Conservation (phyloP, 2,888 invertebrate genomes). For the Aspidiotus rigidus region DNA sequence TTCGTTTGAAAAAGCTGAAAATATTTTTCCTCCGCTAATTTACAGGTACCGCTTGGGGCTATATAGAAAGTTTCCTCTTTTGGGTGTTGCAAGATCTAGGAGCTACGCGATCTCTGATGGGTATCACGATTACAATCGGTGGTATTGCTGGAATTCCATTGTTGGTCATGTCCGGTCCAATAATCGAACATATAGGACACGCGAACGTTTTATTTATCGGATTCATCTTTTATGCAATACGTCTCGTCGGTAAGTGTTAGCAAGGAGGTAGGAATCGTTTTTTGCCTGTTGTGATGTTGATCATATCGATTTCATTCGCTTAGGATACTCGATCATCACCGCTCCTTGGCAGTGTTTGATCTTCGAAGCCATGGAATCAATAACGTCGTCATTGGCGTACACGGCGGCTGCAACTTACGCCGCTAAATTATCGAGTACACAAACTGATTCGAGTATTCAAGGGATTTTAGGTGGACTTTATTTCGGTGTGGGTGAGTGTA, state of each 20-base stretch:
- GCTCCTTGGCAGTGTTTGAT: slow-evolving; percentile 65
- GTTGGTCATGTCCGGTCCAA: slow-evolving; percentile 65
- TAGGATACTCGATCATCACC: slow-evolving; percentile 65
- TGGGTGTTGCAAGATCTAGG: slow-evolving; percentile 70
- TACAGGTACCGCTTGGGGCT: slow-evolving; percentile 70
- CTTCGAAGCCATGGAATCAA: slow-evolving; percentile 67
- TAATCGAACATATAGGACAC: slow-evolving; percentile 61
- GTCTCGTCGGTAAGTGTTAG: slow-evolving; percentile 53
- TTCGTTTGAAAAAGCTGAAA: too few species aligned
- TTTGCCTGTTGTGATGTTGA: neutral
- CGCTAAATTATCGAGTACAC: slow-evolving; percentile 59
- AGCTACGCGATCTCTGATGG: slow-evolving; percentile 66
- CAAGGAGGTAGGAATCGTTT: neutral
- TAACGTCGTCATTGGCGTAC: slow-evolving; percentile 64
- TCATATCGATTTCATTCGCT: slow-evolving; percentile 20
- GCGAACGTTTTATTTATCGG: slow-evolving; percentile 69
- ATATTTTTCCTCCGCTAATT: neutral
- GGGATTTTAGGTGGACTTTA: slow-evolving; percentile 70
- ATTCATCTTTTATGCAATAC: slow-evolving; percentile 63
- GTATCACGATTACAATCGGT: slow-evolving; percentile 68
- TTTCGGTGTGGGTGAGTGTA: slow-evolving; percentile 60
- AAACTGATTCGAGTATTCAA: slow-evolving; percentile 66
- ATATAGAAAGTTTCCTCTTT: slow-evolving; percentile 71
- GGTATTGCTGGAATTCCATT: slow-evolving; percentile 66
- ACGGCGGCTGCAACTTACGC: slow-evolving; percentile 71